A percentile compares a stretch with the other conserved stretches of the same genome.
Conservation (phyloP, 2,113 vertebrate species). For the Chionomys nivalis region DNA sequence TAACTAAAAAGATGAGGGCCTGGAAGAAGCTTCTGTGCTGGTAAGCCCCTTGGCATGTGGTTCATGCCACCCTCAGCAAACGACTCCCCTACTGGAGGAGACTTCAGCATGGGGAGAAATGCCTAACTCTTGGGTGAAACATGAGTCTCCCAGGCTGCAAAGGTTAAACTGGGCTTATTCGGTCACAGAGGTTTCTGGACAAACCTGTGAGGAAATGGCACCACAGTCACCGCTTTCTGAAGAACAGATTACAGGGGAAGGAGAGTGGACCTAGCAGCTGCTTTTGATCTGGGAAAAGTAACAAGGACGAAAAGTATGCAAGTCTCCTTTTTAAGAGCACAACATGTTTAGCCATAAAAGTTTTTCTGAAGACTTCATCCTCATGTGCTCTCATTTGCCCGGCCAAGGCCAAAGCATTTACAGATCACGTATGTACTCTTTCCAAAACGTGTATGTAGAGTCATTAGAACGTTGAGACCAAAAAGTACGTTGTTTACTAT, state of each 20-base stretch:
- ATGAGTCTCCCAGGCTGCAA: slow-evolving; percentile 80
- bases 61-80: slow-evolving; percentile 33
- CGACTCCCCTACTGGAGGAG: slow-evolving; percentile 65
- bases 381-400: slow-evolving; percentile 71
- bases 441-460: slow-evolving; percentile 68
- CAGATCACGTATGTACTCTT: slow-evolving; percentile 63
- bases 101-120: slow-evolving; percentile 69
- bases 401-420: slow-evolving; percentile 72
- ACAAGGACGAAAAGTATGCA: slow-evolving; percentile 76
- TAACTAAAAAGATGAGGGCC: slow-evolving; percentile 82
- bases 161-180: slow-evolving; percentile 85
- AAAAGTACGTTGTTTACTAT: slow-evolving; percentile 71
- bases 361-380: slow-evolving; percentile 81
- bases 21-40: slow-evolving; percentile 61
- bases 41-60: not conserved
- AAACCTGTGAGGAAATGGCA: slow-evolving; percentile 86
- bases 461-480: slow-evolving; percentile 68
- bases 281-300: slow-evolving; percentile 87
- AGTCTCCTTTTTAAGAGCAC: slow-evolving; percentile 77
- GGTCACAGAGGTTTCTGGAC: slow-evolving; percentile 83
- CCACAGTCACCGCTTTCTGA: slow-evolving; percentile 84
- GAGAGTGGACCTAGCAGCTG: slow-evolving; percentile 86
- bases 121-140: slow-evolving; percentile 82
- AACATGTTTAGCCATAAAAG: slow-evolving; percentile 83
- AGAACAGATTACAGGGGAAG: slow-evolving; percentile 82